These are phyloP conservation scores for Manis javanica DNA, from an alignment of 2,797 vertebrate genomes.

Conservation along the genomic window DNA sequence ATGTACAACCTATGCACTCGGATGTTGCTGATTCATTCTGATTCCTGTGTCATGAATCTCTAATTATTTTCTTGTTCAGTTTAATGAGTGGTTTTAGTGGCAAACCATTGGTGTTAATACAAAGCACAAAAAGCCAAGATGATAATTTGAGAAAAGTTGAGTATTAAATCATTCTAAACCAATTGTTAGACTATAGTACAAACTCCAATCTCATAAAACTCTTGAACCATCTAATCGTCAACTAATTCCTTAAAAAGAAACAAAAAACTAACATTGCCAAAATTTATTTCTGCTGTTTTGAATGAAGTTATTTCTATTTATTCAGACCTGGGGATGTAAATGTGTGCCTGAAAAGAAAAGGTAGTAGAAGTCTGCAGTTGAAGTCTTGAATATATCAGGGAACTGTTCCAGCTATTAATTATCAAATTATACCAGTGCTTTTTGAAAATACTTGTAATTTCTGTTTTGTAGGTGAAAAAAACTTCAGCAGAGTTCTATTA, in stretches of 20 bases:
- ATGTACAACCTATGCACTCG: not conserved
- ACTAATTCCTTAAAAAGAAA: not conserved
- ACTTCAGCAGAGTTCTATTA: not conserved
- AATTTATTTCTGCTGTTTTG: not conserved
- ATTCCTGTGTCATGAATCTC: not conserved
- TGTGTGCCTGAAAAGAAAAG: conserved; percentile 12
- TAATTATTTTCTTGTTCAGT: not conserved
- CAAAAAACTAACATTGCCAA: not conserved
- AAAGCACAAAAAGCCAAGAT: not conserved
- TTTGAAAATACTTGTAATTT: conserved; percentile 30
- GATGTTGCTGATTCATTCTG: not conserved
- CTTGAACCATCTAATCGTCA: not conserved
- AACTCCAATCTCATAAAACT: not conserved
- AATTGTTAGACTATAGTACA: not conserved
- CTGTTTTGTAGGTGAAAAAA: conserved; percentile 14
- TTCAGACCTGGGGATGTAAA: not conserved
- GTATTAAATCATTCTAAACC: not conserved
- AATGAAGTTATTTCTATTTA: not conserved
- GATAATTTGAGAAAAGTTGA: not conserved
- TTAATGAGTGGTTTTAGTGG: not conserved
- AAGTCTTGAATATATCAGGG: conserved; percentile 20
- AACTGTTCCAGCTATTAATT: not conserved
- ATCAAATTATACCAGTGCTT: not conserved
- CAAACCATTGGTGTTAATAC: not conserved
- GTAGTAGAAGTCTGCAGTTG: not conserved